Evolutionary conservation across 2,888 invertebrate species (phyloP), one percentile per base, ranked within the genome.

Genomic region (Neoascia interrupta): DNA sequence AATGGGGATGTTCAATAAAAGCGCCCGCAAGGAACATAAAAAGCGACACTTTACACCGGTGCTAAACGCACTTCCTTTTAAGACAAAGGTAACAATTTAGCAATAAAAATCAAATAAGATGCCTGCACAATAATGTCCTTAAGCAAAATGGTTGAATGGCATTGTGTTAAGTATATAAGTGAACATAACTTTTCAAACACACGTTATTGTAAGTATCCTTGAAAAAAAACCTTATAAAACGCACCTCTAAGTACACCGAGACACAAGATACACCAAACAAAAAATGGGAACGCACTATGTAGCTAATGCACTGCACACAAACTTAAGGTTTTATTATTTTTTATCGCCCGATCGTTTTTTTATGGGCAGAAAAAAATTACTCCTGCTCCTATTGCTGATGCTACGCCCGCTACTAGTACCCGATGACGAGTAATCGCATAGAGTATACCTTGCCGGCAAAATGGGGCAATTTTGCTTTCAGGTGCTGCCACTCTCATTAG

Each of bases 401-500:
- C 75, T 63, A 69, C 69, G 69, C 56, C 56, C 37, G 34, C 75
- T 56, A 23, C 73, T 68, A 61, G 66, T 73, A 73, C 60, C 79
- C 79, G 73, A 79, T 79, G 61, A 56, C 68, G 61, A 73, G 73
- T 79, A 73, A 79, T 43, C 49, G 11, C 72, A 43, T 41, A 43
- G 37, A 69, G 60, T 47, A 53, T 79, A 79, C 41, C 66, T 72
- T 61, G 68, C 79, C 79, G 79, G 79, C 73, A 39, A 73, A 79
- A 79, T 79, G 73, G 79, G 73, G 47, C 73, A 79, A 51, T 61
- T 72, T 66, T 28, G 45, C 43, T 73, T 72, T 79, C 72, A 79
- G 73, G 79, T 79, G 70, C 66, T 73, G 47, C 23, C 66, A n/a
- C 31, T 31, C 31, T 31, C 31, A 31, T 31, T 31, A n/a, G n/a